Evolutionary conservation across 2,888 invertebrate genomes (phyloP).

Genomic region (Trichogramma evanescens): DNA sequence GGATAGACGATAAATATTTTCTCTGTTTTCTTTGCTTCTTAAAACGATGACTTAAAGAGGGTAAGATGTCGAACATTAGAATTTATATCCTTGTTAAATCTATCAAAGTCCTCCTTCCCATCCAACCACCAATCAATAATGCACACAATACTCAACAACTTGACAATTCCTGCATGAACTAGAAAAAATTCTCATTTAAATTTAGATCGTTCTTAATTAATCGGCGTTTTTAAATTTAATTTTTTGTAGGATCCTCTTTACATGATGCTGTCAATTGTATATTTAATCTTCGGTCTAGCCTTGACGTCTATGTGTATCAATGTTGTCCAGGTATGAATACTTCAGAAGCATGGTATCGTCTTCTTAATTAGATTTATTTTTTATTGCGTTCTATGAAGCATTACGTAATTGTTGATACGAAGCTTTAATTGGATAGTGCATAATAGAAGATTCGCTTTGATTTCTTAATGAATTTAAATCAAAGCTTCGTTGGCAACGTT

Average conservation of each 20-base stretch:
- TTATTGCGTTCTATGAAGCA: too few species aligned
- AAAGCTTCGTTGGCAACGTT: neutral
- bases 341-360: neutral
- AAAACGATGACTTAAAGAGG: slow-evolving; percentile 42
- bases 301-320: slow-evolving; percentile 96
- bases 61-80: slow-evolving; percentile 32
- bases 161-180: neutral
- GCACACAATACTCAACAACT: neutral
- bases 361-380: neutral
- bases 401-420: too few species aligned
- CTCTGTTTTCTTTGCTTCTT: slow-evolving; percentile 28
- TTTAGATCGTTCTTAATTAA: slow-evolving; percentile 16
- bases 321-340: slow-evolving; percentile 73
- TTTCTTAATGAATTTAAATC: neutral
- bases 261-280: slow-evolving; percentile 87
- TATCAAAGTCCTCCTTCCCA: neutral
- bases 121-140: neutral
- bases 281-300: slow-evolving; percentile 88
- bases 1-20: neutral
- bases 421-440: neutral
- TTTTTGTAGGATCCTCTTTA: slow-evolving; percentile 66
- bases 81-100: neutral
- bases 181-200: neutral
- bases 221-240: slow-evolving; percentile 24
- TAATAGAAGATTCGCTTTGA: slow-evolving; percentile 2